Conservation (phyloP, 2,113 vertebrate genomes). For the Sturnira hondurensis region DNA sequence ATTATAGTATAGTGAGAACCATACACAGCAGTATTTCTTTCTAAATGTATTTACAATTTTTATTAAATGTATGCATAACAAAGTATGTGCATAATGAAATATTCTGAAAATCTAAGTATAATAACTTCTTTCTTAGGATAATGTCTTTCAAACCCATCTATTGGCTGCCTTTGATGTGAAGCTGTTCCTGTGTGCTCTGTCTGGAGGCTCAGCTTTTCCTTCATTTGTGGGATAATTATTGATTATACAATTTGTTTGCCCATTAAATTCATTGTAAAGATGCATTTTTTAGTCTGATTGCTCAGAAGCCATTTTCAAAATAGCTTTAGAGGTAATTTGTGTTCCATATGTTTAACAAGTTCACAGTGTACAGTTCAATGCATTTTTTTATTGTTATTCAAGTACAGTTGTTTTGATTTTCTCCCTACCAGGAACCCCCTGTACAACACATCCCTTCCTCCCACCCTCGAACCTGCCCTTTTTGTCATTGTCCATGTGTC, state of each 20-base stretch:
- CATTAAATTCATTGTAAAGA: not conserved
- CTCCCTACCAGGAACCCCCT: too few relatives aligned
- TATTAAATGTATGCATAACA: not conserved
- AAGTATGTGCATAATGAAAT: not conserved
- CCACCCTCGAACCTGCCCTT: too few relatives aligned
- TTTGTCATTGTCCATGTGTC: too few relatives aligned
- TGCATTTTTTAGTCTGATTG: not conserved
- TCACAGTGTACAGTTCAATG: not conserved
- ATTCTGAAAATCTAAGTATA: not conserved
- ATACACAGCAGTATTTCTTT: not conserved
- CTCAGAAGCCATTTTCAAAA: not conserved
- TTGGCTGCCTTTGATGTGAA: not conserved
- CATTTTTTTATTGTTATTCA: not conserved
- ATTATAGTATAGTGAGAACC: not conserved
- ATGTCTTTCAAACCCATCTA: not conserved
- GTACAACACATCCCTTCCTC: too few relatives aligned
- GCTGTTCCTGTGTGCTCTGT: not conserved
- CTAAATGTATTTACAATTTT: not conserved
- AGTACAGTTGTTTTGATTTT: too few relatives aligned
- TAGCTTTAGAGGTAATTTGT: not conserved
- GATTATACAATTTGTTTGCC: not conserved
- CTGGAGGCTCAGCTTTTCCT: not conserved
- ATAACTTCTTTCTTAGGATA: not conserved
- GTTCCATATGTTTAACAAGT: not conserved
- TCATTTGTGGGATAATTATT: not conserved